Conservation (phyloP, 2,888 invertebrate genomes). For the Drosophila hamatofila region DNA sequence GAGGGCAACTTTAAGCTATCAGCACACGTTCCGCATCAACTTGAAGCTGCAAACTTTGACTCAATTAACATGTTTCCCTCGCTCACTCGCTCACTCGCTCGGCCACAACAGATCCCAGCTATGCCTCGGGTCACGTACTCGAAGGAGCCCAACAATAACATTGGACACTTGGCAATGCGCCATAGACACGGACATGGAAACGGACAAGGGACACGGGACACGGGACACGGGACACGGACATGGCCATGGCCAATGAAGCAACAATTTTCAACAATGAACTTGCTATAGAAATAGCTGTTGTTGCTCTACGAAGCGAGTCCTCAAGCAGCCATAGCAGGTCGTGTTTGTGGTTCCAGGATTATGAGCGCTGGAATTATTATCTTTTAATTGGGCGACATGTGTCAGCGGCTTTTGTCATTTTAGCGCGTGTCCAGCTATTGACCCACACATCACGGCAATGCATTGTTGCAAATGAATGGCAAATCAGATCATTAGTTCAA, state of each 20-base stretch:
- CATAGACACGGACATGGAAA: conserved; percentile 13
- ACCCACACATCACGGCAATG: conserved; percentile 1
- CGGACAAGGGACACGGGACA: conserved; percentile 5
- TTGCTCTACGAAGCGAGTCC: conserved; percentile 29
- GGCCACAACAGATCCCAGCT: conserved; percentile 11
- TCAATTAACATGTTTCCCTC: conserved; percentile 70
- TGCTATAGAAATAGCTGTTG: conserved; percentile 11
- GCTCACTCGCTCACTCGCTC: background rate
- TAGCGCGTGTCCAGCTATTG: conserved; percentile 31
- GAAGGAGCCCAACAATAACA: conserved; percentile 43
- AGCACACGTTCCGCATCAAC: conserved; percentile 67
- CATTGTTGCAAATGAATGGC: conserved; percentile 22
- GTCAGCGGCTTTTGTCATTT: conserved; percentile 70
- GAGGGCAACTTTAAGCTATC: conserved; percentile 66
- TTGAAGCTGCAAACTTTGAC: conserved; percentile 67
- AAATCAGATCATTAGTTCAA: conserved; percentile 45
- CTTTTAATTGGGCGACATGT: conserved; percentile 79
- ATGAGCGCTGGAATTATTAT: conserved; percentile 59
- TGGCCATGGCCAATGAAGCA: conserved; percentile 54
- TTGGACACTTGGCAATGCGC: conserved; percentile 40
- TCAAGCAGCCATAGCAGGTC: conserved; percentile 6
- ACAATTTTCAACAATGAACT: conserved; percentile 61
- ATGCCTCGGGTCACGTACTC: conserved; percentile 57
- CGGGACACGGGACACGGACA: conserved; percentile 1
- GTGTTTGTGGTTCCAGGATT: conserved; percentile 35